These are phyloP conservation scores for Apaloderma vittatum DNA, from an alignment of 2,113 vertebrate species.

Conservation along the genomic window DNA sequence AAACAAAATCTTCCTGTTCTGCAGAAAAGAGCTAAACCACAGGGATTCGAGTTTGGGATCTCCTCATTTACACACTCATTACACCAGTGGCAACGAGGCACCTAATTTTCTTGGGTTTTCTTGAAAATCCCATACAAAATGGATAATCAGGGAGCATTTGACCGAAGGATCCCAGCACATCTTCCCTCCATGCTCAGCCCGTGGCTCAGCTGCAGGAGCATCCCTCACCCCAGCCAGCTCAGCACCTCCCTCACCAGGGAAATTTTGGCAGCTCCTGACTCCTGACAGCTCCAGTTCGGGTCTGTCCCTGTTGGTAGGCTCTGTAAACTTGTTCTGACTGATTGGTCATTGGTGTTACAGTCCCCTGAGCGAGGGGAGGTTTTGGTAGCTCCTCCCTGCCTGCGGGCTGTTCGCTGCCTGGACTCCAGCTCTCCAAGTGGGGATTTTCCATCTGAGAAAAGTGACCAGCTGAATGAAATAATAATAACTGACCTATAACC, in stretches of 20 bases:
- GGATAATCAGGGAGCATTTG: accelerated
- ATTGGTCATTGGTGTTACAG: background rate
- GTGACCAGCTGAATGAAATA: background rate
- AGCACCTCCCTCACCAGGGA: background rate
- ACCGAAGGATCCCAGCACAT: background rate
- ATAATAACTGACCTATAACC: background rate
- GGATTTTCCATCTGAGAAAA: background rate
- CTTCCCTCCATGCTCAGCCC: background rate
- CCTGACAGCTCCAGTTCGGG: accelerated
- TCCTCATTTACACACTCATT: accelerated
- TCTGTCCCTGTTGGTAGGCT: background rate
- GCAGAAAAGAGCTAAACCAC: background rate
- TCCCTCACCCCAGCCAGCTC: background rate
- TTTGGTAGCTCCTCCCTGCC: background rate
- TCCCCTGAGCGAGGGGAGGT: background rate
- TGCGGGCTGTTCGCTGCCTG: accelerated
- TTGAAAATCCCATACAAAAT: background rate
- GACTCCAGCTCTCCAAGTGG: background rate
- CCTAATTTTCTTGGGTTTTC: background rate
- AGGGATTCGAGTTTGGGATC: background rate
- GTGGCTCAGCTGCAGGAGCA: background rate
- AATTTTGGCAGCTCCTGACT: background rate
- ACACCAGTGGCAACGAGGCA: background rate
- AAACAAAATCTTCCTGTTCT: background rate
- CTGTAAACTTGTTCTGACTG: accelerated